Evolutionary conservation across 2,888 invertebrate genomes (phyloP), one percentile per base, ranked within the genome.

Genomic region (Brenthis hecate): DNA sequence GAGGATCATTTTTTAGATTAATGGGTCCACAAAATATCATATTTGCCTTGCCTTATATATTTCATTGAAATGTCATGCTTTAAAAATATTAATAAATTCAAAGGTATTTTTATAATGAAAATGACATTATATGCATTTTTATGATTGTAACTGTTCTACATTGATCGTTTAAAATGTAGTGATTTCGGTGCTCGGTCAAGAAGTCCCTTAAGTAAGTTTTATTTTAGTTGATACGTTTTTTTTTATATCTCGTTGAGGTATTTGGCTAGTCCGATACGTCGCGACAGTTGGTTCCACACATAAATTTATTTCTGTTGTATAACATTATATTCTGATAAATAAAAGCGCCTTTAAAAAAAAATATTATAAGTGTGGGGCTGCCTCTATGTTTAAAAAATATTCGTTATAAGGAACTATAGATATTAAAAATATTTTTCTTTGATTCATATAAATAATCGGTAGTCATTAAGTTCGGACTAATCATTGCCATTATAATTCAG

Each of bases 211-310:
- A 65, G 65, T 71, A 72, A 68, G 65, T 68, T 68, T 69, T 70
- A 60, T 69, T 69, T 73, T 72, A 73, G 58, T 73, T 64, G 68
- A 61, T 70, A 60, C 23, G 48, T 69, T 68, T 64, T 54, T 57
- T 65, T 51, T 71, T 65, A 56, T 61, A 62, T 28, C 56, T 65
- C 54, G 73, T 81, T 73, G 69, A 80, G 86, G 87, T 85, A 82
- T 80, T 85, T 88, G 89, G 79, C 83, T 90, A 88, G 89, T 89
- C 88, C 89, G 90, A 86, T 81, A 75, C 73, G 74, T 80, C 60
- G n/a, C 65, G 19, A 65, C 51, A 55, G 56, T 53, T 56, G 61
- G 68, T 70, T 66, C 32, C 64, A 68, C 70, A 66, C 54, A 55
- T 55, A 65, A 65, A n/a, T 55, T 14, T 50, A 19, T 60, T 47